A percentile compares a stretch with the other conserved stretches of the same genome.
Conservation (phyloP, 37 sponge, comb jelly and placozoan species). For the Halisarca cf. caerulea region DNA sequence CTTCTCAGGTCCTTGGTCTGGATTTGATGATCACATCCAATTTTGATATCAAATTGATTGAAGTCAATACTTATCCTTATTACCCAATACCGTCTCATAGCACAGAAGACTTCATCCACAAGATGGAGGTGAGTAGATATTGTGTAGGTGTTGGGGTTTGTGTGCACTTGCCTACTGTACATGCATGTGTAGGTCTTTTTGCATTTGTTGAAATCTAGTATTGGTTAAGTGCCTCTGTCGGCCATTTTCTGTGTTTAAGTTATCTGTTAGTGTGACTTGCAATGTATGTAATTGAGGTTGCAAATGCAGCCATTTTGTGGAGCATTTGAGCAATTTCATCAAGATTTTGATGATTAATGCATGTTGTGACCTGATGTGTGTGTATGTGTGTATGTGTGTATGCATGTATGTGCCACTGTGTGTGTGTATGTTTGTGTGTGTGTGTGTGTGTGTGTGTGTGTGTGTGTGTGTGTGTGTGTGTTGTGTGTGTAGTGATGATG, state of each 20-base stretch:
- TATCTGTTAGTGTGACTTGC: too few relatives aligned
- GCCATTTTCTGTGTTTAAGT: too few relatives aligned
- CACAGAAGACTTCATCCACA: slow-evolving; percentile 34
- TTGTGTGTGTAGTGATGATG: neutral
- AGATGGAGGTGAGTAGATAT: slow-evolving; percentile 63
- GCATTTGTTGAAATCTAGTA: neutral
- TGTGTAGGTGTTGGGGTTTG: too few relatives aligned
- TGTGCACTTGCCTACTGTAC: slow-evolving; percentile 3
- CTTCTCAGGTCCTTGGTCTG: slow-evolving; percentile 76
- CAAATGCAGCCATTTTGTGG: too few relatives aligned
- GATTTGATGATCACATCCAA: slow-evolving; percentile 75
- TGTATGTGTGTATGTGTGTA: too few relatives aligned
- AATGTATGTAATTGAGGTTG: too few relatives aligned
- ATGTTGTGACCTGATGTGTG: too few relatives aligned
- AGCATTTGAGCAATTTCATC: too few relatives aligned
- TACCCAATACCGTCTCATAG: slow-evolving; percentile 65
- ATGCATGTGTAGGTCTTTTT: neutral
- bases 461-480: neutral
- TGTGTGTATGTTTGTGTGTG: slow-evolving; percentile 1
- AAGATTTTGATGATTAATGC: too few relatives aligned
- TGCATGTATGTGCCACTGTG: neutral
- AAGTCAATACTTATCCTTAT: slow-evolving; percentile 89
- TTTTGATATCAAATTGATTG: slow-evolving; percentile 75
- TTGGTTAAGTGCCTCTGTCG: neutral
- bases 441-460: neutral